These are phyloP conservation scores for Drosophila tsacasi DNA, from an alignment of 1,140 invertebrate species.

Conservation along the genomic window DNA sequence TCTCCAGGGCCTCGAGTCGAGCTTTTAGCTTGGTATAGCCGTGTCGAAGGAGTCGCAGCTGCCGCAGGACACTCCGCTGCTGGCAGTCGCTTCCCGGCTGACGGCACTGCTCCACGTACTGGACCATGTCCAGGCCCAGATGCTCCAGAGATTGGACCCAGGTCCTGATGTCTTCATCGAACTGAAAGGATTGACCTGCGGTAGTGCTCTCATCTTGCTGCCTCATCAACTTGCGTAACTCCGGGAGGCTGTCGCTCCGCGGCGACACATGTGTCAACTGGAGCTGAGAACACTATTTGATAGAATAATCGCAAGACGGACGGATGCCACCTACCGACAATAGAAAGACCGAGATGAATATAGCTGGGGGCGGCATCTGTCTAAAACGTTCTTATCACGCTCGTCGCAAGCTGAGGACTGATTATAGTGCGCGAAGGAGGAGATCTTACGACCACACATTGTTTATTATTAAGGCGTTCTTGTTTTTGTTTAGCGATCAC, in stretches of 20 bases:
- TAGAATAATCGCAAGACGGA: not conserved
- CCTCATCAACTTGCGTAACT: slow-evolving; percentile 45
- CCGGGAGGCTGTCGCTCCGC: slow-evolving; percentile 32
- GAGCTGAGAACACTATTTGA: not conserved
- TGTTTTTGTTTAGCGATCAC: slow-evolving; percentile 21
- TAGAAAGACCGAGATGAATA: slow-evolving; percentile 22
- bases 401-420: slow-evolving; percentile 31
- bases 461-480: slow-evolving; percentile 19
- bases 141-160: slow-evolving; percentile 34
- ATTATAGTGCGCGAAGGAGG: slow-evolving; percentile 42
- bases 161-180: slow-evolving; percentile 35
- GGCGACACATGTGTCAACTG: slow-evolving; percentile 26
- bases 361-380: slow-evolving; percentile 18
- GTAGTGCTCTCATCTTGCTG: slow-evolving; percentile 24
- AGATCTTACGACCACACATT: slow-evolving; percentile 23
- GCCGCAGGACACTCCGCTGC: slow-evolving; percentile 37
- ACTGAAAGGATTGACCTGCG: not conserved
- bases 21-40: slow-evolving; percentile 33
- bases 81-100: slow-evolving; percentile 28
- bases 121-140: slow-evolving; percentile 19
- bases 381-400: slow-evolving; percentile 59
- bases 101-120: slow-evolving; percentile 50
- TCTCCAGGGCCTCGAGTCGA: slow-evolving; percentile 46
- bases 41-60: slow-evolving; percentile 28
- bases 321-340: slow-evolving; percentile 34